Base-by-base conservation (phyloP, 2,797 vertebrate genomes). In the Anguilla pacifica region DNA sequence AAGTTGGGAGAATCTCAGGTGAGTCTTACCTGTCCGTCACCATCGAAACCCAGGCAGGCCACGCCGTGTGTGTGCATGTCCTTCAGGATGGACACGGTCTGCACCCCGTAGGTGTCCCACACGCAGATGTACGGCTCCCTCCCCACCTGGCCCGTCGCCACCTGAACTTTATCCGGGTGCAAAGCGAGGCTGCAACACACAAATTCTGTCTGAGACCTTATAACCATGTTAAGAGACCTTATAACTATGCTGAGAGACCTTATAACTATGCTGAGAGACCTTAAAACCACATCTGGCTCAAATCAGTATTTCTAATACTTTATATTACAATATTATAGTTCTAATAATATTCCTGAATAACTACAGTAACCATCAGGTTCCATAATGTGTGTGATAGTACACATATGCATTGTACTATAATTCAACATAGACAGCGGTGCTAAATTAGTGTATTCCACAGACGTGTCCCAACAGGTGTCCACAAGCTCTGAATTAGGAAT, bases 141-240 rank as follows among this genome's bases (percentile, higher is more conserved):
- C 0, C 98, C 98, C 88, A 99, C 98, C 93, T 99, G 98, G 86
- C 98, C 98, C 0, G 98, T 99, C 10, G 98, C 98, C 89, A 99
- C 98, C 87, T 98, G 95, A 77, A 96, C 96, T 96, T 97, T 98
- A 91, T 99, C 98, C 0, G 98, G 98, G 87, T 99, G 98, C 89
- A 99, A 94, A 31, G 98, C 98, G 72, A 99, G 97, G 93, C 98
- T 99, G 96, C 2, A 83, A 35, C 55, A 57, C 6, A 81, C 77
- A 79, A 46, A 79, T 15, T 22, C 17, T 7, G 19, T 72, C n/a
- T 72, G 22, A 10, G 67, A 31, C 31, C n/a, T 57, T 57, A 57
- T 13, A 57, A 57, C 55, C 55, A 57, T 57, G 55, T 17, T 57
- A 17, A 19, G 59, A 61, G 2, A 61, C 17, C 59, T 61, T 61